Evolutionary conservation across 2,888 invertebrate species (phyloP).

Genomic region (Aphelenchoides bicaudatus): DNA sequence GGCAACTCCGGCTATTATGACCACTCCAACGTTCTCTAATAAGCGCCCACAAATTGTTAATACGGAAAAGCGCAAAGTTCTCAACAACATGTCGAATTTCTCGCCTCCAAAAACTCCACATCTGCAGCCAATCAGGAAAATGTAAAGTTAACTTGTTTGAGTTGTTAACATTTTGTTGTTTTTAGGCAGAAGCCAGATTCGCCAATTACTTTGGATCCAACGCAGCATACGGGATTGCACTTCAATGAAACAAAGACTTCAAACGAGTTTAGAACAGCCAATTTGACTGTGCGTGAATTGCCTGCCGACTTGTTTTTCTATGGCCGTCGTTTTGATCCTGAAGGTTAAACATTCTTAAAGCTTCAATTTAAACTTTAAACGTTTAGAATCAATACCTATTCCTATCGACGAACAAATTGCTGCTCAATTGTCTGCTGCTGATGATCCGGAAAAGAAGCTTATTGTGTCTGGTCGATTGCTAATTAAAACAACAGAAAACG

Average conservation of each 20-base stretch:
- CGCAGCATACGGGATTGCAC: not conserved
- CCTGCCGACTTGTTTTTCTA: slow-evolving; percentile 8
- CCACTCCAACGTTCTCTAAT: no score
- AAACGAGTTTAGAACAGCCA: no score
- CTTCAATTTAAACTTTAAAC: no score
- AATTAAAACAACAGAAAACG: not conserved
- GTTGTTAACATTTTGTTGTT: not conserved
- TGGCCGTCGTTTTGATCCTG: not conserved
- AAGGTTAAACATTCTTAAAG: no score
- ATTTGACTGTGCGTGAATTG: no score
- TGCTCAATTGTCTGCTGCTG: not conserved
- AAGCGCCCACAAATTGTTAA: no score
- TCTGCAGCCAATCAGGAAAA: not conserved
- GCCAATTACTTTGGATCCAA: not conserved
- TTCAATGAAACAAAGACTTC: no score
- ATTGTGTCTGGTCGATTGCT: not conserved
- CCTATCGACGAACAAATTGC: slow-evolving; percentile 5
- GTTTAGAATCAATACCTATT: not conserved
- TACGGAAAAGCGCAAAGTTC: not conserved
- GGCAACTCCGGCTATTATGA: no score
- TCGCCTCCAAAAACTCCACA: not conserved
- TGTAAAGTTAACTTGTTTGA: not conserved
- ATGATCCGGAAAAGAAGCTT: slow-evolving; percentile 2
- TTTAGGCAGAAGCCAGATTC: not conserved
- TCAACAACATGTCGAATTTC: not conserved